phyloP scores from a whole-genome alignment of 1,140 invertebrate species.

The Amphibalanus amphitrite region DNA sequence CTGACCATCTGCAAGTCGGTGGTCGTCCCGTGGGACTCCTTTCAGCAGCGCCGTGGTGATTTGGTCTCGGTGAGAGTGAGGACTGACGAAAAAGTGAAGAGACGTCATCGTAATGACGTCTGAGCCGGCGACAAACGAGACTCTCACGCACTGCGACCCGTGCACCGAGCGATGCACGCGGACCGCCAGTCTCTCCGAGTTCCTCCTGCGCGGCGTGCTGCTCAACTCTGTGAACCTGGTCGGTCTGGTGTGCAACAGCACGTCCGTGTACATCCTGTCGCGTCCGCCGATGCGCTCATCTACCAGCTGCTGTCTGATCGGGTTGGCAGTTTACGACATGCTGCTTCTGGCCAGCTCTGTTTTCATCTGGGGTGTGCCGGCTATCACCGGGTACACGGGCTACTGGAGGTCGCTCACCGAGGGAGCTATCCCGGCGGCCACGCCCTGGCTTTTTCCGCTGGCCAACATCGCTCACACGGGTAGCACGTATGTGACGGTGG shows the following conservation, averaged over 20 bases:
- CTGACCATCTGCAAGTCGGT: no score
- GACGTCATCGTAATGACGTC: no score
- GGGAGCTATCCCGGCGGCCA: conserved; percentile 65
- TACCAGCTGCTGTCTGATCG: conserved; percentile 80
- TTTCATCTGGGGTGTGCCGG: conserved; percentile 66
- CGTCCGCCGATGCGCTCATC: conserved; percentile 84
- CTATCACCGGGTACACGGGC: conserved; percentile 60
- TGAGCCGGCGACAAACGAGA: no score
- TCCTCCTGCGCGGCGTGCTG: conserved; percentile 62
- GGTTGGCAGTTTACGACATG: conserved; percentile 76
- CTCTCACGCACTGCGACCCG: no score
- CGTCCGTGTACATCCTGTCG: conserved; percentile 76
- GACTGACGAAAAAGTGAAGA: no score
- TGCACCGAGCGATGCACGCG: no score
- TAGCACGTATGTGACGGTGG: conserved; percentile 84
- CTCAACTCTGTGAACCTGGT: conserved; percentile 61
- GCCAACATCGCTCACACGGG: conserved; percentile 62
- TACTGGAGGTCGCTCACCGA: conserved; percentile 53
- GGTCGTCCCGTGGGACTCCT: no score
- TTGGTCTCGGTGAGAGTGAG: no score
- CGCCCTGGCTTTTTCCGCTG: conserved; percentile 65
- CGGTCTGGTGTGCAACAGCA: conserved; percentile 72
- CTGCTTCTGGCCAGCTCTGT: conserved; percentile 69
- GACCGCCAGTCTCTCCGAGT: no score
- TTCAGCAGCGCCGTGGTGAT: no score